Base-by-base conservation (phyloP, 2,888 invertebrate genomes). In the Lepidochitona cinerea region DNA sequence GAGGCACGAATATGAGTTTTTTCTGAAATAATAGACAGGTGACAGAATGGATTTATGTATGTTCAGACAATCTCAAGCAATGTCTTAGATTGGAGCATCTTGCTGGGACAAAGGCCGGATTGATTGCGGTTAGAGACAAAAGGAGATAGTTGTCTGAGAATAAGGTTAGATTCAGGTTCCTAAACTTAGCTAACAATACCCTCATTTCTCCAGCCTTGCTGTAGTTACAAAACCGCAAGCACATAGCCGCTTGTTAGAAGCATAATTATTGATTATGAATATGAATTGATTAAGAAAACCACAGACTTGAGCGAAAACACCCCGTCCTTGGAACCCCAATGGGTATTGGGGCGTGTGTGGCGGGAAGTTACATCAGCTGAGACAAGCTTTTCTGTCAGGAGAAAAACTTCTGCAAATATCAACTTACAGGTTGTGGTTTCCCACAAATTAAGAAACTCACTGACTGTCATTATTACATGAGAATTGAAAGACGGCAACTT, bases 251-350 rank as follows among this genome's bases (percentile, higher is more conserved):
- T 59, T 59, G 59, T 59, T 59, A 59, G 59, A 4, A 29, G 59
- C 29, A 29, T 59, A 26, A 59, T 59, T 59, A 59, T 59, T 59
- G 59, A 59, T 59, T 59, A 59, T n/a, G n/a, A 23, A 29, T 23
- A 29, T 59, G 59, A 59, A 59, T 59, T 59, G 59, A 59, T 59
- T 59, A 59, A 59, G n/a, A 41, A 59, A 59, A 59, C 59, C 59
- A 26, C 59, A 59, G 29, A 29, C 59, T 59, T 29, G 59, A 29
- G 12, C 14, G 59, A 26, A 29, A 59, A 59, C 41, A 12, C 41
- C 9, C 9, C 41, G 9, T 9, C 41, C 18, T 9, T 41, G n/a
- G n/a, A n/a, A n/a, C n/a, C 23, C 18, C 49, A 23, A 49, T 49
- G n/a, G 18, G 49, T 49, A 7, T 18, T 49, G 49, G 23, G 49